Percentiles rank a stretch among this genome's conserved stretches.
phyloP scores from a whole-genome alignment of 2,888 invertebrate species.

The Hedya salicella region DNA sequence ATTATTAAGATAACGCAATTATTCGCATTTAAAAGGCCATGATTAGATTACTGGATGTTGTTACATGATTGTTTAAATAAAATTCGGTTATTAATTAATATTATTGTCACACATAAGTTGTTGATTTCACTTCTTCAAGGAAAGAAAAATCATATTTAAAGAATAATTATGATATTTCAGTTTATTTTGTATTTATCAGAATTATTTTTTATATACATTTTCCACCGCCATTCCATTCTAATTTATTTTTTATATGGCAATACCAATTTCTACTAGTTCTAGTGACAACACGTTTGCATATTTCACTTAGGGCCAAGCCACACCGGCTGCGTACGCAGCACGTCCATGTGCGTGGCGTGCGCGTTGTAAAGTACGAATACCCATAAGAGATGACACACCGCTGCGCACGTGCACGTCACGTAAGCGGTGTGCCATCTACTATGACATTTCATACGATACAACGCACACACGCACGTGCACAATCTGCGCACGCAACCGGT shows the following conservation, averaged over 20 bases:
- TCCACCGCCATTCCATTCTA: slow-evolving; percentile 39
- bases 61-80: slow-evolving; percentile 35
- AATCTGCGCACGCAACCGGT: too few species aligned
- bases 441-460: too few species aligned
- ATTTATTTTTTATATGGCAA: slow-evolving; percentile 34
- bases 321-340: too few species aligned
- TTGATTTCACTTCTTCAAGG: slow-evolving; percentile 42
- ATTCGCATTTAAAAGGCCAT: slow-evolving; percentile 33
- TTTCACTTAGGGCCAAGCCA: too few species aligned
- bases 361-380: too few species aligned
- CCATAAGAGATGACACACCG: too few species aligned
- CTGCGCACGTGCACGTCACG: too few species aligned
- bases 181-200: slow-evolving; percentile 8
- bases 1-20: slow-evolving; percentile 37
- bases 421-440: too few species aligned
- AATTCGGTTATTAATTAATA: slow-evolving; percentile 10
- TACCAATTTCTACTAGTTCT: too few species aligned
- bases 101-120: slow-evolving; percentile 36
- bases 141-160: slow-evolving; percentile 50
- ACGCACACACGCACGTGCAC: too few species aligned
- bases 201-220: slow-evolving; percentile 21
- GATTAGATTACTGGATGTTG: slow-evolving; percentile 32
- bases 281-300: too few species aligned
- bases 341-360: too few species aligned
- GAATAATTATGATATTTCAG: slow-evolving; percentile 34